Evolutionary conservation across 2,797 vertebrate species (phyloP).

Genomic region (Valencia hispanica): DNA sequence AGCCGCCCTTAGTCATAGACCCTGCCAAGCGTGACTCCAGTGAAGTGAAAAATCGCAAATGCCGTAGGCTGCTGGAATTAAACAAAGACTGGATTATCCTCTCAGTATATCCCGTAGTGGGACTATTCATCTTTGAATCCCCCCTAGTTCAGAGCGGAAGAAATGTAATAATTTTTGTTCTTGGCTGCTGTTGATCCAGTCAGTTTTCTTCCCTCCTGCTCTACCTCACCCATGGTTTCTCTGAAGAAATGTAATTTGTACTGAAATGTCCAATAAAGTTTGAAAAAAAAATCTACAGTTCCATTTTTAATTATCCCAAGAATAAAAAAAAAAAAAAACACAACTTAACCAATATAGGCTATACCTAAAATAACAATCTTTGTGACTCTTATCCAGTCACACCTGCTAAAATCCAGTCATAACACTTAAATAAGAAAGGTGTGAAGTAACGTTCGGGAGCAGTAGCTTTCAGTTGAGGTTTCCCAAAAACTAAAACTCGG

Average conservation of each 20-base stretch:
- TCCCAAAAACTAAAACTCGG: slow-evolving; percentile 24
- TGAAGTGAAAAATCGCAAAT: slow-evolving; percentile 46
- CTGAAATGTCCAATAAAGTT: slow-evolving; percentile 43
- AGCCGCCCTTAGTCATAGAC: slow-evolving; percentile 77
- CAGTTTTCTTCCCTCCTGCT: slow-evolving; percentile 18
- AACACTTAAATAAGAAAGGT: slow-evolving; percentile 57
- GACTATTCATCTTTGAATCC: slow-evolving; percentile 64
- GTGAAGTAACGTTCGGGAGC: slow-evolving; percentile 42
- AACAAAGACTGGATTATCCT: slow-evolving; percentile 87
- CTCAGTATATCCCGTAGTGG: slow-evolving; percentile 59
- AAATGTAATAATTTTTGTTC: slow-evolving; percentile 43
- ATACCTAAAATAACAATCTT: slow-evolving; percentile 37
- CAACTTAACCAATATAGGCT: slow-evolving; percentile 29
- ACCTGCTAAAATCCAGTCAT: slow-evolving; percentile 56
- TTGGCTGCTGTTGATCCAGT: slow-evolving; percentile 25
- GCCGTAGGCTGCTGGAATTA: slow-evolving; percentile 74
- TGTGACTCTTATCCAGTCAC: slow-evolving; percentile 56
- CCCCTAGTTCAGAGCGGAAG: slow-evolving; percentile 52
- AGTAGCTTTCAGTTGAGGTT: slow-evolving; percentile 29
- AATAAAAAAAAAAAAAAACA: not conserved
- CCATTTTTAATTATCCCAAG: slow-evolving; percentile 29
- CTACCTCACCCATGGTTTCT: slow-evolving; percentile 3
- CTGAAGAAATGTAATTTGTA: slow-evolving; percentile 29
- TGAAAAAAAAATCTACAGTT: slow-evolving; percentile 37
- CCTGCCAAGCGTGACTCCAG: slow-evolving; percentile 70